Percentiles rank a stretch among this genome's conserved stretches.
These are phyloP conservation scores for Malurus alboscapulatus DNA, from an alignment of 2,113 vertebrate genomes.

Conservation along the genomic window DNA sequence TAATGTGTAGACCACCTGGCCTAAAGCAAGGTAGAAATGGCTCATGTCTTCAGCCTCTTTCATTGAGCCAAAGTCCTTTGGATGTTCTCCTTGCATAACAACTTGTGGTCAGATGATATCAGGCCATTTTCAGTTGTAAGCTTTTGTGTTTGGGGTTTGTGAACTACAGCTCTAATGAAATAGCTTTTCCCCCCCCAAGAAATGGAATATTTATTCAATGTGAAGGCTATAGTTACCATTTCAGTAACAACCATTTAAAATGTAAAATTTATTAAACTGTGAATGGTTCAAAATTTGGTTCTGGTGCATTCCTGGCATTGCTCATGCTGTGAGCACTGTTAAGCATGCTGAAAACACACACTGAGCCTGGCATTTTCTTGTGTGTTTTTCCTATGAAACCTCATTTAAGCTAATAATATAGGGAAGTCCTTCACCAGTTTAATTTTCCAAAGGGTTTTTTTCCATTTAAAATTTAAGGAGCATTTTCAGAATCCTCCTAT, in stretches of 20 bases:
- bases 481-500: neutral
- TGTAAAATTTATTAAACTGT: neutral
- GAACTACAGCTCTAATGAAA: neutral
- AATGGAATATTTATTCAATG: neutral
- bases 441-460: neutral
- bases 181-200: neutral
- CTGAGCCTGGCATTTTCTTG: neutral
- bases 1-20: fast-evolving
- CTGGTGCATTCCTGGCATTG: neutral
- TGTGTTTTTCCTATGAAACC: neutral
- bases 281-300: neutral
- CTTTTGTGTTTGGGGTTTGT: neutral
- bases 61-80: neutral
- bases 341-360: neutral
- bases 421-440: neutral
- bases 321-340: neutral
- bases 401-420: neutral
- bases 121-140: neutral
- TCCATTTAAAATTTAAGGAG: neutral
- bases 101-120: neutral
- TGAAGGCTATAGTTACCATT: neutral
- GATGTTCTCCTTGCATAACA: neutral
- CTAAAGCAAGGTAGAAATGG: neutral
- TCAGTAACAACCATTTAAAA: neutral
- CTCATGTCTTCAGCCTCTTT: neutral